Base-by-base conservation (phyloP, 1,140 invertebrate genomes). In the Babylonia areolata region DNA sequence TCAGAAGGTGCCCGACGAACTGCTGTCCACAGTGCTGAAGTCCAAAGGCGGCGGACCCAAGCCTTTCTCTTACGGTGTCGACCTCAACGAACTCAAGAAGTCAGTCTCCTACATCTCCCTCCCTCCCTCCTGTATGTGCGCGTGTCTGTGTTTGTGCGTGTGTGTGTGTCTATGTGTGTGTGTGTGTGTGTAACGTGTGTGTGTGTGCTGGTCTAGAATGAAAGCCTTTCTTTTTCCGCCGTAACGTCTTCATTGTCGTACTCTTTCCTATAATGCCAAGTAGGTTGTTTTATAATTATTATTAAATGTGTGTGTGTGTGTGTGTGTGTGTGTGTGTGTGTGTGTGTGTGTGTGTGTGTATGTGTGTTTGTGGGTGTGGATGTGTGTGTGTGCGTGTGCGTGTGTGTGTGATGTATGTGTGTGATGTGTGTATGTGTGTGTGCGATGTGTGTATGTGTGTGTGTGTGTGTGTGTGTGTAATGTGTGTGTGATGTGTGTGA, bases 1-100 rank as follows among this genome's bases (percentile, higher is more conserved):
- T 6, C 82, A 87, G 84, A 88, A 88, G 54, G 82, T 91, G 42
- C 88, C 86, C 0, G 87, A 88, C 71, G 86, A 86, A 33, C 64
- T 86, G 77, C 87, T 88, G 75, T 88, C 83, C 69, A 85, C 89
- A 58, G 82, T 92, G 85, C 89, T 92, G 54, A 89, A 92, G 39
- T 85, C 88, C 35, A 91, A 89, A 84, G 87, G 87, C 31, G 58
- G 58, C 23, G 86, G 87, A 17, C 89, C 91, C 28, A 93, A 93
- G 80, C 92, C 92, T 79, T 93, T 93, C 88, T 90, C 92, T 0
- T 93, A 93, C 51, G 92, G 92, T 40, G 91, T 91, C 15, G 91
- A 93, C 64, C 86, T 93, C 33, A 89, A 90, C 42, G 90, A 92
- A 87, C 90, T 93, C 64, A 92, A 89, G 84, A 90, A 89, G 89